Conservation (phyloP, 2,888 invertebrate genomes). For the Corythucha ciliata region DNA sequence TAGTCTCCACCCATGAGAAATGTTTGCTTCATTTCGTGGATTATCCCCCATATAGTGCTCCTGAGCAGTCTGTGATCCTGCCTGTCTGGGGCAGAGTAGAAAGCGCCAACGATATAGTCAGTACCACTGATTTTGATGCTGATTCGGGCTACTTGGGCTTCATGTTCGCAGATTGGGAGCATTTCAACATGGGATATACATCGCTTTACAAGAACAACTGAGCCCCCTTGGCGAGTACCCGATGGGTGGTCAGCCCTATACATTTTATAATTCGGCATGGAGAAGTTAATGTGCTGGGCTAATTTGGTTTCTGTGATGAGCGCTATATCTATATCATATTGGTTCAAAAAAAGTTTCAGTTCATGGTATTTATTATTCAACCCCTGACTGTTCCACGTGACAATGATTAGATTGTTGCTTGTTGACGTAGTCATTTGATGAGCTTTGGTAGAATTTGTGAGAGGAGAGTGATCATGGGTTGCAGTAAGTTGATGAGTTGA, state of each 20-base stretch:
- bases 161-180: slow-evolving; percentile 10
- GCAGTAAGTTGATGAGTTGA: slow-evolving; percentile 1
- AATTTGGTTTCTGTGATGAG: neutral
- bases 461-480: slow-evolving; percentile 9
- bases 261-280: slow-evolving; percentile 8
- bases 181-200: slow-evolving; percentile 8
- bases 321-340: neutral
- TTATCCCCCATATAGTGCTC: slow-evolving; percentile 6
- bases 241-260: slow-evolving; percentile 3
- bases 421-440: neutral
- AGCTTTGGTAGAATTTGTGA: slow-evolving; percentile 15
- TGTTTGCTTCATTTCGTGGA: slow-evolving; percentile 14
- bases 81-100: slow-evolving; percentile 14
- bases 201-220: slow-evolving; percentile 10
- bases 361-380: slow-evolving; percentile 4
- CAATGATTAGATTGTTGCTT: slow-evolving; percentile 4
- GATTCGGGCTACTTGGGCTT: slow-evolving; percentile 13
- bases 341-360: slow-evolving; percentile 3
- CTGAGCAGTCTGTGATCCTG: slow-evolving; percentile 4
- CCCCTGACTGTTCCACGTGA: slow-evolving; percentile 5
- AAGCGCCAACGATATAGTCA: slow-evolving; percentile 5
- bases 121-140: neutral
- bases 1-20: slow-evolving; percentile 5
- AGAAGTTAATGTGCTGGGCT: neutral
- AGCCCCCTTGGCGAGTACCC: slow-evolving; percentile 10